phyloP scores from a whole-genome alignment of 1,140 invertebrate genomes.

The Schmidtea mediterranea region DNA sequence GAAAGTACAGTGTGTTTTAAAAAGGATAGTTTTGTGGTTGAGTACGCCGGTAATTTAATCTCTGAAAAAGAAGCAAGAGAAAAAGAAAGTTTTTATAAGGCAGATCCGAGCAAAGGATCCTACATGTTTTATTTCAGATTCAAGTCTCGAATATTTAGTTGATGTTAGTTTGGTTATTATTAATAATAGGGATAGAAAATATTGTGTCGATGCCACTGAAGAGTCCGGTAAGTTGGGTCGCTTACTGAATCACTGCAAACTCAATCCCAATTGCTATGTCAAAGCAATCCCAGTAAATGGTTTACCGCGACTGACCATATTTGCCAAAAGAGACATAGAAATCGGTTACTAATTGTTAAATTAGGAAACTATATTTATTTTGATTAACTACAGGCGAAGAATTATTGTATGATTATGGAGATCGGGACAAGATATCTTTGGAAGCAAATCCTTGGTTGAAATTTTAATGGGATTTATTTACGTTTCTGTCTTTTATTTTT shows the following conservation, averaged over 20 bases:
- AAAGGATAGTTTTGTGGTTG: slow-evolving; percentile 73
- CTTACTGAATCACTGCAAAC: slow-evolving; percentile 75
- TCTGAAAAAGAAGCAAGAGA: slow-evolving; percentile 47
- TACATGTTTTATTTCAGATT: slow-evolving; percentile 99
- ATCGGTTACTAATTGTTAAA: too few species aligned
- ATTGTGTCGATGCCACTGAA: slow-evolving; percentile 65
- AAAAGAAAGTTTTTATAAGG: slow-evolving; percentile 52
- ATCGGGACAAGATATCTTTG: slow-evolving; percentile 59
- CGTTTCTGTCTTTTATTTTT: too few species aligned
- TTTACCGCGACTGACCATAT: slow-evolving; percentile 53
- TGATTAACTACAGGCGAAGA: slow-evolving; percentile 71
- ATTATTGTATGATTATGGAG: slow-evolving; percentile 85
- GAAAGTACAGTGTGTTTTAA: slow-evolving; percentile 46
- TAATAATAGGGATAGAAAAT: slow-evolving; percentile 51
- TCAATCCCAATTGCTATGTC: slow-evolving; percentile 56
- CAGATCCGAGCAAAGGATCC: slow-evolving; percentile 58
- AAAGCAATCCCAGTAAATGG: slow-evolving; percentile 40
- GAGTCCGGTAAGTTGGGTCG: slow-evolving; percentile 62
- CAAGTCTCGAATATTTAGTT: too few species aligned
- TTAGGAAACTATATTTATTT: too few species aligned
- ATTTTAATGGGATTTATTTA: background rate
- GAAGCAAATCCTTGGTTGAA: slow-evolving; percentile 72
- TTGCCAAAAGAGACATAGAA: slow-evolving; percentile 60
- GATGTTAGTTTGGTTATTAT: too few species aligned
- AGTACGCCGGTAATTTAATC: slow-evolving; percentile 79